Percentiles rank a stretch among this genome's conserved stretches.
These are phyloP conservation scores for Cottoperca gobio DNA, from an alignment of 2,797 vertebrate genomes.

Conservation along the genomic window DNA sequence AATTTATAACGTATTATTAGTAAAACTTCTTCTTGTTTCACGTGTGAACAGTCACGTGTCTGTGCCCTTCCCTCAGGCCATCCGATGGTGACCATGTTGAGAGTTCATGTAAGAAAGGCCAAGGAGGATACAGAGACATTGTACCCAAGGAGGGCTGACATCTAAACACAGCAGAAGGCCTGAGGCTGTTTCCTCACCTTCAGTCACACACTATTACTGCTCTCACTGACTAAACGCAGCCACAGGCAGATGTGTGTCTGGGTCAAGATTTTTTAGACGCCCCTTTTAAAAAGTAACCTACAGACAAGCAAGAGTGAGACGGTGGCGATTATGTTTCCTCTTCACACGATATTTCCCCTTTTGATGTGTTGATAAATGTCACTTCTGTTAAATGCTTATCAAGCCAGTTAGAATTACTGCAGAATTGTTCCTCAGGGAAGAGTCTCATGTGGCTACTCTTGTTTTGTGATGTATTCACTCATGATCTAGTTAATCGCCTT, in stretches of 20 bases:
- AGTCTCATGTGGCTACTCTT: conserved; percentile 36
- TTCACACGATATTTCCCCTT: conserved; percentile 65
- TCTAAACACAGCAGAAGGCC: conserved; percentile 73
- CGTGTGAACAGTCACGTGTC: conserved; percentile 30
- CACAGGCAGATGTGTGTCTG: conserved; percentile 72
- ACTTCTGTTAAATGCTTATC: conserved; percentile 63
- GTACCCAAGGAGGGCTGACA: conserved; percentile 78
- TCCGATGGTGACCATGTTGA: conserved; percentile 47
- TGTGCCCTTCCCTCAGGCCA: conserved; percentile 64
- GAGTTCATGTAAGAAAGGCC: conserved; percentile 71
- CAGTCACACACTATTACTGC: conserved; percentile 83
- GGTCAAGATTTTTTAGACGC: conserved; percentile 63
- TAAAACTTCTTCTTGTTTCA: conserved; percentile 27
- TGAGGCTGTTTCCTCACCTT: conserved; percentile 80
- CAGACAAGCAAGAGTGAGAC: conserved; percentile 50
- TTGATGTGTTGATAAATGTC: conserved; percentile 78
- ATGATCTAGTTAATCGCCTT: conserved; percentile 49
- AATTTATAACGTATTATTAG: conserved; percentile 2
- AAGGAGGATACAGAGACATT: conserved; percentile 63
- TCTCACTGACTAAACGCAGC: conserved; percentile 79
- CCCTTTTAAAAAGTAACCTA: conserved; percentile 57
- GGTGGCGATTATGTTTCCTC: conserved; percentile 63
- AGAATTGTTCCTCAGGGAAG: conserved; percentile 51
- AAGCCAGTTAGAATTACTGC: conserved; percentile 58
- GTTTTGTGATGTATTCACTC: conserved; percentile 43